A percentile compares a stretch with the other conserved stretches of the same genome.
Evolutionary conservation across 2,113 vertebrate genomes (phyloP).

Genomic region (Sylvietta virens): DNA sequence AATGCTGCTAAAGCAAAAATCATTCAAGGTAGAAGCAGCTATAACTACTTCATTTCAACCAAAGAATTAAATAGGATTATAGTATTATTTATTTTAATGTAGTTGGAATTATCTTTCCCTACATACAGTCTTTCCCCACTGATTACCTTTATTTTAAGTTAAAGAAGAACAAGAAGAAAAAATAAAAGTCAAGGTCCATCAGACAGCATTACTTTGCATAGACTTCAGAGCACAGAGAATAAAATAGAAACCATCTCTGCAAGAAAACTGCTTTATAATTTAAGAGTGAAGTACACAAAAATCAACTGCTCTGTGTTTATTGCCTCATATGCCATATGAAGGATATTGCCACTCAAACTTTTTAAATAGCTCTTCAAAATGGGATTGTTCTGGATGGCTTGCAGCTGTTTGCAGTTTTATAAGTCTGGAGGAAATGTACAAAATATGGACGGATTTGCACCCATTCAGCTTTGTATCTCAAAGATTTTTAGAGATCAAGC

Average conservation of each 20-base stretch:
- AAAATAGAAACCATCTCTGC: neutral
- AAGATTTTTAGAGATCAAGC: neutral
- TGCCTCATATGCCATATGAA: neutral
- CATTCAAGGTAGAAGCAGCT: neutral
- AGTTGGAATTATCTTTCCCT: neutral
- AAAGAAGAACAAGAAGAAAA: neutral
- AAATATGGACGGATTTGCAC: neutral
- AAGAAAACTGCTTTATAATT: neutral
- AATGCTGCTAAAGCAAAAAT: neutral
- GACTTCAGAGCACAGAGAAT: neutral
- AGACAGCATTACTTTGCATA: neutral
- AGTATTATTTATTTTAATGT: neutral
- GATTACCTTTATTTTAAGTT: neutral
- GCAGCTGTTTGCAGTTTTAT: conserved; percentile 1
- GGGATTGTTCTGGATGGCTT: neutral
- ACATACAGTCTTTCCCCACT: neutral
- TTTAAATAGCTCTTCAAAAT: conserved; percentile 22
- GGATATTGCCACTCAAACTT: neutral
- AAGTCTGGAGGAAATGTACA: neutral
- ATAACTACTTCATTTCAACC: neutral
- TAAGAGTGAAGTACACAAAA: neutral
- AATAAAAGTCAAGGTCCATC: neutral
- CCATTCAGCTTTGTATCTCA: neutral
- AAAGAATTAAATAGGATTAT: neutral
- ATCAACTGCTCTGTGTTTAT: neutral